Evolutionary conservation across 2,113 vertebrate species (phyloP), one percentile per base, ranked within the genome.

Genomic region (Eurystomus gularis): DNA sequence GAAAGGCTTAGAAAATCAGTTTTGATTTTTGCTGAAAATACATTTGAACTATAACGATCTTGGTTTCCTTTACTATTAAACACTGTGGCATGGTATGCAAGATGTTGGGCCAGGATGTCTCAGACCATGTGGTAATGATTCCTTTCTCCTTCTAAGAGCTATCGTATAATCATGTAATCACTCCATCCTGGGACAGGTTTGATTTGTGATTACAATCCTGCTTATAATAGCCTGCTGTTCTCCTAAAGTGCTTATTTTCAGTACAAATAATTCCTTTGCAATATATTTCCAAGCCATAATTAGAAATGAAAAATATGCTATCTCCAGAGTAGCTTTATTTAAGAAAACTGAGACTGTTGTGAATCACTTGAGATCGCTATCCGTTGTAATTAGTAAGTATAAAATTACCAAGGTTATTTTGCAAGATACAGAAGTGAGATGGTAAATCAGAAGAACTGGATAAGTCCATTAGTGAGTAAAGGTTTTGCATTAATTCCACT

Each of bases 121-220:
- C 57, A 76, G 57, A 88, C 35, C 39, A 65, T 72, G 48, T 96
- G 82, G 66, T 79, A 91, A 39, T 81, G 80, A 92, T 81, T 94
- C 72, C 23, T 86, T 71, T 93, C 37, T 79, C 44, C 48, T 65
- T 83, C 33, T 12, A 62, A 70, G 46, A 81, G 14, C 72, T 81
- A 4, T 80, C 24, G 40, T 72, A 5, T 82, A 90, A 33, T 91
- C 23, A 60, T 71, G 11, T 77, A 92, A 61, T 71, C 23, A 49
- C 39, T 64, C 17, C 17, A 11, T 72, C 26, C 21, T 84, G 42
- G 54, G 51, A 26, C 31, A 82, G 20, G 35, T 85, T 88, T 85
- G 42, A 71, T 79, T 90, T 91, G 52, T 87, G 52, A 82, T 88
- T 85, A 58, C 13, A 48, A 2, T 88, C 35, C 24, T 92, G 14